A percentile compares a stretch with the other conserved stretches of the same genome.
These are phyloP conservation scores for Lycia hirtaria DNA, from an alignment of 2,888 invertebrate species.

Conservation along the genomic window DNA sequence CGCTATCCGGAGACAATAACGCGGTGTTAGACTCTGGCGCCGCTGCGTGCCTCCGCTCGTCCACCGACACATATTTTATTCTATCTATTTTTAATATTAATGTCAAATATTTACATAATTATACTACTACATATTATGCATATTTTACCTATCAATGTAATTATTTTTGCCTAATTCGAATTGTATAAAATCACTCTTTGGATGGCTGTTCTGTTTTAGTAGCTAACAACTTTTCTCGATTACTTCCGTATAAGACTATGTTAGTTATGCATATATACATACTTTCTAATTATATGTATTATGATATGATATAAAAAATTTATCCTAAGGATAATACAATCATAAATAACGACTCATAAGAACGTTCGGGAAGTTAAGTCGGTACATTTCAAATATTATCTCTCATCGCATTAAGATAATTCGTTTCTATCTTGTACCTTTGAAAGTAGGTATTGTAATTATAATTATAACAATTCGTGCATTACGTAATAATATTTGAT, in stretches of 20 bases:
- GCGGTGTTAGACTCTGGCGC: slow-evolving; percentile 50
- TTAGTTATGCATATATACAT: slow-evolving; percentile 84
- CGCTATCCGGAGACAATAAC: slow-evolving; percentile 39
- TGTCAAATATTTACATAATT: slow-evolving; percentile 85
- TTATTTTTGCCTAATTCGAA: slow-evolving; percentile 85
- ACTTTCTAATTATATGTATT: slow-evolving; percentile 83
- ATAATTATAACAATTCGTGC: slow-evolving; percentile 84
- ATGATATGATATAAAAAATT: slow-evolving; percentile 80
- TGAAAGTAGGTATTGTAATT: slow-evolving; percentile 84
- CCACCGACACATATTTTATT: slow-evolving; percentile 84
- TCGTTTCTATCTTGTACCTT: slow-evolving; percentile 84
- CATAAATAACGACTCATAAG: slow-evolving; percentile 81
- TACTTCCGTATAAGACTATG: slow-evolving; percentile 83
- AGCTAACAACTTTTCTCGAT: slow-evolving; percentile 78
- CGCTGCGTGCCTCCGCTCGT: slow-evolving; percentile 77
- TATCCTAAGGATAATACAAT: slow-evolving; percentile 84
- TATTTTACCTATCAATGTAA: slow-evolving; percentile 84
- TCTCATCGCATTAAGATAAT: slow-evolving; percentile 84
- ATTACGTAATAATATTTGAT: slow-evolving; percentile 84
- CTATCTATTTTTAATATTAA: slow-evolving; percentile 85
- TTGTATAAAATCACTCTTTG: slow-evolving; percentile 84
- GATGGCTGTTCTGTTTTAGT: slow-evolving; percentile 80
- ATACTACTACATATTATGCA: slow-evolving; percentile 80
- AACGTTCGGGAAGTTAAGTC: slow-evolving; percentile 78
- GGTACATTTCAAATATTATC: slow-evolving; percentile 82